Evolutionary conservation across 2,888 invertebrate genomes (phyloP), one percentile per base, ranked within the genome.

Genomic region (Caradrina clavipalpis): DNA sequence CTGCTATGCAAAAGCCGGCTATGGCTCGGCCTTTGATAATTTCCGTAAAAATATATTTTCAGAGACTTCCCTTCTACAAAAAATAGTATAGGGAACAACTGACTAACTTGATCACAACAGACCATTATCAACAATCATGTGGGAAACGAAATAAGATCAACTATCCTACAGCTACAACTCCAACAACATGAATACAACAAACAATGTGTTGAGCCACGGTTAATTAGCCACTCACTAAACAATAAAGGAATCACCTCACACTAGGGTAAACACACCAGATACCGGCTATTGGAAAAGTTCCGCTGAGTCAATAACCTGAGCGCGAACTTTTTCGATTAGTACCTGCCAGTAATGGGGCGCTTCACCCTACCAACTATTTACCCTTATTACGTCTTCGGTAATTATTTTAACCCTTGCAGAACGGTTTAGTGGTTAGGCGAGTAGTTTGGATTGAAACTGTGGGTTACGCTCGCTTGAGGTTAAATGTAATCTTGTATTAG

Each of bases 321-420:
- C 71, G 61, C 73, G 77, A 90, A 90, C 84, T 90, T 90, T 90
- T 90, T 90, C 90, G 88, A 90, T 90, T 90, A 90, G 85, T 90
- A 90, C 90, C 90, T 90, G 90, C 87, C 87, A 85, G 85, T 86
- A 84, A 85, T 86, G 81, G 86, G 82, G 77, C 61, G 81, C 81
- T 74, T 86, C 84, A 84, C 87, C 88, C 89, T 82, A 81, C 79
- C 73, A 82, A 82, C 81, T 83, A 80, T 86, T 78, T 78, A 55
- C 84, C 82, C 86, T 81, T 84, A 84, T 78, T 83, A 80, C 80
- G 69, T 75, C 71, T 73, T 76, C 50, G 78, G 86, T 87, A 83
- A 87, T 85, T 87, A 86, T 86, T 86, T 81, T 80, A 69, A 76
- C 80, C 80, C 84, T 69, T 73, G 72, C 65, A 56, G 73, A 58